phyloP scores from a whole-genome alignment of 2,797 vertebrate species.

The Alosa sapidissima region DNA sequence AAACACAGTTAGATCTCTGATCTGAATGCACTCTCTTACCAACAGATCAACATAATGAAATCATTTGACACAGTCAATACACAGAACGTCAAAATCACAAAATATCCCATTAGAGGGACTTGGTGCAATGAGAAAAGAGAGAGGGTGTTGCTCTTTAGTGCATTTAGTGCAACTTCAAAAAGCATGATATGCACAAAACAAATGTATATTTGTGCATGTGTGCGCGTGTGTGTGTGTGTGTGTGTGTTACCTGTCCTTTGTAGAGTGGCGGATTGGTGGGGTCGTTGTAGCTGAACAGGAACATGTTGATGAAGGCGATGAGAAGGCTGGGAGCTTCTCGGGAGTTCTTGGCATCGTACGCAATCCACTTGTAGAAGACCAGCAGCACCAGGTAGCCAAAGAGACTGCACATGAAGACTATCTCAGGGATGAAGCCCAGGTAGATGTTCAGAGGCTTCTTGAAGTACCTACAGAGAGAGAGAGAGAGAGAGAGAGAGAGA shows the following conservation, averaged over 20 bases:
- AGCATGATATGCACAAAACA: neutral
- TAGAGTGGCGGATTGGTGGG: constrained; percentile 81
- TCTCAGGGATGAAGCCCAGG: constrained; percentile 94
- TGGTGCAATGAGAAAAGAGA: too few relatives aligned
- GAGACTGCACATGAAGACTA: constrained; percentile 90
- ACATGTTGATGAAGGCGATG: constrained; percentile 99
- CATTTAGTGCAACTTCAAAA: too few relatives aligned
- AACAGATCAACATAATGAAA: too few relatives aligned
- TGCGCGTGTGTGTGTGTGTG: too few relatives aligned
- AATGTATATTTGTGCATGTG: neutral
- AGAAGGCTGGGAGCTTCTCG: constrained; percentile 89
- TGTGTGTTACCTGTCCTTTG: constrained; percentile 83
- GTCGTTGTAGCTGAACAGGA: constrained; percentile 90
- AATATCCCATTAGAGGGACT: too few relatives aligned
- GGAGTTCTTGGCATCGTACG: constrained; percentile 81
- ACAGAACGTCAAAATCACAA: too few relatives aligned
- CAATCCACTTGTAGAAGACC: constrained; percentile 93
- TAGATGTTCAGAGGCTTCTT: constrained; percentile 93
- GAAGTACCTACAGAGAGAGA: constrained; percentile 83
- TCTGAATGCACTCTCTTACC: neutral
- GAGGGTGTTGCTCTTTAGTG: too few relatives aligned
- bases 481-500: neutral
- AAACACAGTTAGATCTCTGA: neutral
- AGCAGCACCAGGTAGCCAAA: constrained; percentile 94
- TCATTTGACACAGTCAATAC: too few relatives aligned